Evolutionary conservation across 2,888 invertebrate species (phyloP).

Genomic region (Laothoe populi): DNA sequence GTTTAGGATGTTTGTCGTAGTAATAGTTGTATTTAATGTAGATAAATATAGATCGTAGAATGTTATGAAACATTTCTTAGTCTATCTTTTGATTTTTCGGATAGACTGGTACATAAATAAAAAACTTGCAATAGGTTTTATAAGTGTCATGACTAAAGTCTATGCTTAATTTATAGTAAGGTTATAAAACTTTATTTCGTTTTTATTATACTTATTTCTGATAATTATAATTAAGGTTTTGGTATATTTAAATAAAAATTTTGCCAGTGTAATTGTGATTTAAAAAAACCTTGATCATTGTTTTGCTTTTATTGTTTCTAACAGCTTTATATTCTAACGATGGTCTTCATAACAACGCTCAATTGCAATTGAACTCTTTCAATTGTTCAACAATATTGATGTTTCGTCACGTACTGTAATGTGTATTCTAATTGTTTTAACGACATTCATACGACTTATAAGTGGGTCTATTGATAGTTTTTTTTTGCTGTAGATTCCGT

Average conservation of each 20-base stretch:
- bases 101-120: no score
- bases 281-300: slow-evolving; percentile 12
- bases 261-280: not conserved
- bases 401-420: slow-evolving; percentile 14
- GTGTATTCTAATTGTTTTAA: slow-evolving; percentile 9
- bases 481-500: not conserved
- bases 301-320: not conserved
- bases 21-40: not conserved
- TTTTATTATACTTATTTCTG: not conserved
- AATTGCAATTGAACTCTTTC: slow-evolving; percentile 19
- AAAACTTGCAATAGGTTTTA: no score
- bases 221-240: not conserved
- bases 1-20: not conserved
- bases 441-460: not conserved
- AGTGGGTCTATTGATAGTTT: not conserved
- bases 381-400: slow-evolving; percentile 15
- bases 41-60: no score
- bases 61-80: no score
- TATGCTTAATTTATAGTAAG: no score
- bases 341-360: not conserved
- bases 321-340: slow-evolving; percentile 10
- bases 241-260: not conserved
- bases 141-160: no score
- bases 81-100: no score
- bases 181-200: no score